These are phyloP conservation scores for Platycnemis pennipes DNA, from an alignment of 2,888 invertebrate genomes.

Conservation along the genomic window DNA sequence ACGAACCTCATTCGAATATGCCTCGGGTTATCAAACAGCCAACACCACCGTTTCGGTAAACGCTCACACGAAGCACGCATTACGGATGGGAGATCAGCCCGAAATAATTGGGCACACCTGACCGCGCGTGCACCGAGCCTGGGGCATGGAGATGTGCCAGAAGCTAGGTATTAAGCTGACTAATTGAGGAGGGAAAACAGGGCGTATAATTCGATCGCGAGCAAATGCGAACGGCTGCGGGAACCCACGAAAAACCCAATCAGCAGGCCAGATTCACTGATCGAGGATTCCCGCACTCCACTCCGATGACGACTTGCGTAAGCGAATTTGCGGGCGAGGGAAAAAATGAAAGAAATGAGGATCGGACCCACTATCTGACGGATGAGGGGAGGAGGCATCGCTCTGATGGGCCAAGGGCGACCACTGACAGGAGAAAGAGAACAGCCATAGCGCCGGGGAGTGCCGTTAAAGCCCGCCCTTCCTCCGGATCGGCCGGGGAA, in stretches of 20 bases:
- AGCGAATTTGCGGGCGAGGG: not conserved
- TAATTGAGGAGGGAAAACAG: not conserved
- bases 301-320: not conserved
- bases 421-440: not conserved
- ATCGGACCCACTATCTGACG: not conserved
- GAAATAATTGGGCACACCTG: not conserved
- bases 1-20: not conserved
- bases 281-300: not conserved
- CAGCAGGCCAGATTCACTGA: not conserved
- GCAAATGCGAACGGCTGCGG: not conserved
- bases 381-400: not conserved
- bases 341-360: not conserved
- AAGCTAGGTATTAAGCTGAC: not conserved
- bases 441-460: not conserved
- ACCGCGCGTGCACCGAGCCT: not conserved
- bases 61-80: not conserved
- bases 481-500: not conserved
- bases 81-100: not conserved
- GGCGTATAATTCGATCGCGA: not conserved
- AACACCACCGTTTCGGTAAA: not conserved
- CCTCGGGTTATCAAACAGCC: not conserved
- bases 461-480: not conserved
- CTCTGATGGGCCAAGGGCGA: slow-evolving; percentile 48
- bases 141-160: not conserved
- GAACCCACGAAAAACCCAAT: not conserved